Evolutionary conservation across 2,113 vertebrate species (phyloP).

Genomic region (Heteronetta atricapilla): DNA sequence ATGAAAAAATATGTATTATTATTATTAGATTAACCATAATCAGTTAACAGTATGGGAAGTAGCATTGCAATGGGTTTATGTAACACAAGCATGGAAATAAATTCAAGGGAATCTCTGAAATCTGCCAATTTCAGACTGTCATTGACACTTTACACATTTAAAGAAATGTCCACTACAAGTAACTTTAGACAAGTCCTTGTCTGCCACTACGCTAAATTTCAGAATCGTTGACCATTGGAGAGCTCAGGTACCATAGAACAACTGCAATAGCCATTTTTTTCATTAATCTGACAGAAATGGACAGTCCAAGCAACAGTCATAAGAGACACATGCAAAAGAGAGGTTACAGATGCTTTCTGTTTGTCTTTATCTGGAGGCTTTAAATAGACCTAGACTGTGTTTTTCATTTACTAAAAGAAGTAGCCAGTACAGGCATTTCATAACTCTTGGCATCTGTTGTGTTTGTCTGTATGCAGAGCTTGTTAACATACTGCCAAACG

Average conservation of each 20-base stretch:
- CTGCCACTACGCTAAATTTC: background rate
- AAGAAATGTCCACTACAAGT: background rate
- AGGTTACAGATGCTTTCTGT: background rate
- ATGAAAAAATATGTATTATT: background rate
- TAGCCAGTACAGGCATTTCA: background rate
- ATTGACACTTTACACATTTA: background rate
- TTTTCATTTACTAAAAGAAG: background rate
- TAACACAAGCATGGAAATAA: background rate
- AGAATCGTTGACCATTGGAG: background rate
- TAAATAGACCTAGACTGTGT: background rate
- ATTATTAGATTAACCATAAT: background rate
- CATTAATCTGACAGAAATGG: background rate
- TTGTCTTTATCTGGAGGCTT: background rate
- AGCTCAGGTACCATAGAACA: background rate
- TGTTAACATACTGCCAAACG: background rate
- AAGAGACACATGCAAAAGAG: background rate
- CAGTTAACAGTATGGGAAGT: background rate
- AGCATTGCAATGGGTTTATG: background rate
- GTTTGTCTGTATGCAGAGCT: background rate
- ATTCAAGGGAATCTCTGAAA: background rate
- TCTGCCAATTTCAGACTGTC: background rate
- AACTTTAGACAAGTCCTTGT: background rate
- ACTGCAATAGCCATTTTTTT: background rate
- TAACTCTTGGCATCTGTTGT: background rate
- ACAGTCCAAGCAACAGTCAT: accelerated